These are phyloP conservation scores for Adelosebastes latens DNA, from an alignment of 2,797 vertebrate species.

Conservation along the genomic window DNA sequence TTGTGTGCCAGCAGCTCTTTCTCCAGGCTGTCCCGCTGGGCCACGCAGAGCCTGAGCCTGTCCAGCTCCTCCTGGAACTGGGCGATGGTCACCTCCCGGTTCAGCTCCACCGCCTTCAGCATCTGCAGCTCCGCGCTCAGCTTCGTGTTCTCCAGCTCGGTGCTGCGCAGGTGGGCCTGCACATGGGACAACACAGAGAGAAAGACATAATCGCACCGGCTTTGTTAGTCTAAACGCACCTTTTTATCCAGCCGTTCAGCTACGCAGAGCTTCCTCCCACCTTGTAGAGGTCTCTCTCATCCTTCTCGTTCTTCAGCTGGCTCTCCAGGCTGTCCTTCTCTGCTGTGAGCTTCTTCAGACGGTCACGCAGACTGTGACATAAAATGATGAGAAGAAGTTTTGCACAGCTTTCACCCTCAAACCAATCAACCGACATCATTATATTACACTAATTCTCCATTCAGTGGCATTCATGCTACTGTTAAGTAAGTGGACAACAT, in stretches of 20 bases:
- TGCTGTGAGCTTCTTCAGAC: constrained; percentile 88
- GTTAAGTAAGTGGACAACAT: neutral
- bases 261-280: constrained; percentile 67
- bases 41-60: constrained; percentile 85
- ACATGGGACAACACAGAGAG: neutral
- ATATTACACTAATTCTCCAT: neutral
- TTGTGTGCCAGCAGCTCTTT: constrained; percentile 83
- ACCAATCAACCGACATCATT: neutral
- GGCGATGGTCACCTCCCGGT: constrained; percentile 91
- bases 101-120: constrained; percentile 94
- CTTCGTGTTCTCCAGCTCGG: constrained; percentile 97
- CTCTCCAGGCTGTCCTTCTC: constrained; percentile 91
- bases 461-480: neutral
- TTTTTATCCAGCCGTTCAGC: neutral
- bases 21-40: constrained; percentile 89
- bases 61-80: constrained; percentile 95
- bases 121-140: constrained; percentile 95
- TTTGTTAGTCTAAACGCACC: neutral
- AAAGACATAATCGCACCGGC: neutral
- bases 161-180: constrained; percentile 95
- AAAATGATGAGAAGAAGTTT: neutral
- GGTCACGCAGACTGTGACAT: constrained; percentile 87
- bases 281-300: constrained; percentile 96
- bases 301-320: constrained; percentile 94
- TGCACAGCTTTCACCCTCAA: neutral